Percentiles rank a stretch among this genome's conserved stretches.
Conservation (phyloP, 30 jellyfish, hydroid and myxozoan species). For the Mastigias papua region DNA sequence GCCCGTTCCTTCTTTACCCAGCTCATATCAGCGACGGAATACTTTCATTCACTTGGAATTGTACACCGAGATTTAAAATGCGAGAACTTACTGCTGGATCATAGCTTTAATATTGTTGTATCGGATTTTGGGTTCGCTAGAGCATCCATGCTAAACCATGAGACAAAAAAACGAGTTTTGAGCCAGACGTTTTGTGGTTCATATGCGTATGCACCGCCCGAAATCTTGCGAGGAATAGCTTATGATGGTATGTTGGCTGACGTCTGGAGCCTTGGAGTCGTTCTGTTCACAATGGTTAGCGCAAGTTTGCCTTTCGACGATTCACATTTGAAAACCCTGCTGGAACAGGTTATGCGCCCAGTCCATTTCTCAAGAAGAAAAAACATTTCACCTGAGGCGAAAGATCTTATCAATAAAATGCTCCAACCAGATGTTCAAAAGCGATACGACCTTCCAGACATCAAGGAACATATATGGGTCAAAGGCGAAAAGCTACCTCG, state of each 20-base stretch:
- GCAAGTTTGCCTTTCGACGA: conserved; percentile 99
- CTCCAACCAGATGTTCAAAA: conserved; percentile 86
- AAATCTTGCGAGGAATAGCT: conserved; percentile 94
- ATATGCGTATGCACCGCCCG: conserved; percentile 99
- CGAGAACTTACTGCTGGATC: conserved; percentile 92
- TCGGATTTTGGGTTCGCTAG: conserved; percentile 99
- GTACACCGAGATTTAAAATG: conserved; percentile 98
- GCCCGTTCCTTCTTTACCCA: conserved; percentile 89
- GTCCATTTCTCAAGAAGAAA: conserved; percentile 95
- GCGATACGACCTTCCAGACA: conserved; percentile 75
- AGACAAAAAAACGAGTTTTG: conserved; percentile 85
- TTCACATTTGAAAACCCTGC: conserved; percentile 93
- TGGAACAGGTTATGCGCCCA: conserved; percentile 98
- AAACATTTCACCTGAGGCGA: conserved; percentile 96
- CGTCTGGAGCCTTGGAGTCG: conserved; percentile 98
- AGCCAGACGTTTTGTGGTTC: conserved; percentile 99
- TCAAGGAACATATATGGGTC: conserved; percentile 88
- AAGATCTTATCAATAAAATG: conserved; percentile 89
- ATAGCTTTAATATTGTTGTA: conserved; percentile 76
- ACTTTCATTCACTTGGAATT: conserved; percentile 90
- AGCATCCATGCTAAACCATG: conserved; percentile 91
- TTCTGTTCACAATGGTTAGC: conserved; percentile 96
- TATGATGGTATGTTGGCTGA: conserved; percentile 97
- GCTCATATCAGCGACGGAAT: conserved; percentile 88
- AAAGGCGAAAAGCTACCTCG: conserved; percentile 82